These are phyloP conservation scores for Lutraria lutraria DNA, from an alignment of 2,888 invertebrate genomes.

Conservation along the genomic window DNA sequence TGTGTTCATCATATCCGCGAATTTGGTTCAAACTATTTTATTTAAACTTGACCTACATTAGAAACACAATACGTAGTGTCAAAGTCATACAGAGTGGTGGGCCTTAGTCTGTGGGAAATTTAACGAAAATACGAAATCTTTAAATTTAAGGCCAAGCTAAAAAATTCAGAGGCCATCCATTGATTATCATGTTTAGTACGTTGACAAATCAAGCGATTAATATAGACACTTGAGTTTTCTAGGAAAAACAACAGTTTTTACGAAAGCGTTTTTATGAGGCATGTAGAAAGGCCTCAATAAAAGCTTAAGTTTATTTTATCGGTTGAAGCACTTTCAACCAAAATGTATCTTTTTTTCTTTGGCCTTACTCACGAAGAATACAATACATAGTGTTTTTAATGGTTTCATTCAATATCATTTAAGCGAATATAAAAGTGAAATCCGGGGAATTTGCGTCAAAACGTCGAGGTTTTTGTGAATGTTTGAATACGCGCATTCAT, in stretches of 20 bases:
- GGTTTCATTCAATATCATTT: not conserved
- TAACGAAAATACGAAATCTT: not conserved
- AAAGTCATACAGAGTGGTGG: not conserved
- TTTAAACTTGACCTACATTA: not conserved
- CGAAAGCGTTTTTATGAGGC: no score
- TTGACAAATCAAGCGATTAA: no score
- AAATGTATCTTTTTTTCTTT: no score
- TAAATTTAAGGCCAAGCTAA: not conserved
- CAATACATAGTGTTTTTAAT: not conserved
- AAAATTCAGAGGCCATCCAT: no score
- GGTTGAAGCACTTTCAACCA: no score
- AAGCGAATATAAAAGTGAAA: not conserved
- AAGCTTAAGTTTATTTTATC: no score
- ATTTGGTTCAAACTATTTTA: not conserved
- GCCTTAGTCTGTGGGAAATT: not conserved
- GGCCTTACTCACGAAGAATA: no score
- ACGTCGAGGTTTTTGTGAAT: not conserved
- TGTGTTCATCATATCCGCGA: not conserved
- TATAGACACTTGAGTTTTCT: no score
- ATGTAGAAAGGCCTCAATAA: no score
- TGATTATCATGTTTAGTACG: no score
- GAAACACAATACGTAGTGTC: not conserved
- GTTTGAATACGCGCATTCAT: not conserved
- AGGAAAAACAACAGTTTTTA: no score
- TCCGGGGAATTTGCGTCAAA: not conserved